Percentiles rank a stretch among this genome's conserved stretches.
Evolutionary conservation across 2,113 vertebrate genomes (phyloP).

Genomic region (Pyxicephalus adspersus): DNA sequence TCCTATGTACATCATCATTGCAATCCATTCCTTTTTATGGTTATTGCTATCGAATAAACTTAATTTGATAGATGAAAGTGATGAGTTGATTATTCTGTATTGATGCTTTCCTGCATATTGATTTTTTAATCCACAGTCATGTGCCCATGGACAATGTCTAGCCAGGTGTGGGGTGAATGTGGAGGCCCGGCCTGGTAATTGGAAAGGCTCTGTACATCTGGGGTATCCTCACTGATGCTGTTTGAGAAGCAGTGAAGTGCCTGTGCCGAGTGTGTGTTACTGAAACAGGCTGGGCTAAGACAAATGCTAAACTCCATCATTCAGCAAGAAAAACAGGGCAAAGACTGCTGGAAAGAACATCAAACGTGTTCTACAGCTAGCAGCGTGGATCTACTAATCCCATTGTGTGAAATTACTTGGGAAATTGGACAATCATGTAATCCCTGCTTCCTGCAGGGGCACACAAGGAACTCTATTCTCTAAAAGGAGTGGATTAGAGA

Average conservation of each 20-base stretch:
- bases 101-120: background rate
- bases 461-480: constrained; percentile 64
- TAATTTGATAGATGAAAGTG: too few relatives aligned
- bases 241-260: constrained; percentile 20
- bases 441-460: constrained; percentile 67
- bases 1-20: too few relatives aligned
- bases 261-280: background rate
- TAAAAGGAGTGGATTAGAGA: constrained; percentile 75
- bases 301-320: constrained; percentile 2
- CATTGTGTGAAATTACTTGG: constrained; percentile 47
- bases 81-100: background rate
- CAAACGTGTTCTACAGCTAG: constrained; percentile 40
- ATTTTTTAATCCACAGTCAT: background rate
- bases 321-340: background rate
- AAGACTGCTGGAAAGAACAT: constrained; percentile 31
- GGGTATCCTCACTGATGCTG: background rate
- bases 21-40: too few relatives aligned
- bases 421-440: constrained; percentile 69
- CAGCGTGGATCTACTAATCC: constrained; percentile 48
- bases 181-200: constrained; percentile 14
- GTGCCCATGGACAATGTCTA: background rate
- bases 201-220: constrained; percentile 25
- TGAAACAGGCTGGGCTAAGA: background rate
- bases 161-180: constrained; percentile 23
- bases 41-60: too few relatives aligned